Conservation (phyloP, 1,140 invertebrate genomes). For the Solen grandis region DNA sequence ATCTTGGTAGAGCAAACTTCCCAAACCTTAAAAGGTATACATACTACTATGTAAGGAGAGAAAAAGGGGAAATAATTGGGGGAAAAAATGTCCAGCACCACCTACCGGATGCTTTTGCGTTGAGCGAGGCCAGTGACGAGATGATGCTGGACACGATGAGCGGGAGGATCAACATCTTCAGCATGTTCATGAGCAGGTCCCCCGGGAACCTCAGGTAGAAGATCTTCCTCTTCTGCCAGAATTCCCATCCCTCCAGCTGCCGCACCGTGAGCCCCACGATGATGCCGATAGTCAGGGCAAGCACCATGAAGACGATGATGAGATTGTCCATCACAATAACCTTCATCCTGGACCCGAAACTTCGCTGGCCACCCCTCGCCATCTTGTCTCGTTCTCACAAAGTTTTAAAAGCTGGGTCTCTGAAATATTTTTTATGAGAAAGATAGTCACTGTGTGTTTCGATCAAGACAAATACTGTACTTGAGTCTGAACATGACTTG, state of each 20-base stretch:
- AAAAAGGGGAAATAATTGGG: no score
- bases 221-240: constrained; percentile 68
- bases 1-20: no score
- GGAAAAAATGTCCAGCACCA: no score
- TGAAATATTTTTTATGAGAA: no score
- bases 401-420: no score
- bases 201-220: constrained; percentile 80
- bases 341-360: neutral
- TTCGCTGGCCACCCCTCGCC: neutral
- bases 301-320: constrained; percentile 80
- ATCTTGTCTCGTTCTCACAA: no score
- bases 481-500: no score
- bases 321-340: constrained; percentile 62
- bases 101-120: constrained; percentile 69
- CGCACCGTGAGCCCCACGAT: constrained; percentile 61
- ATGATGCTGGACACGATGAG: constrained; percentile 81
- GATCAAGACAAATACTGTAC: no score
- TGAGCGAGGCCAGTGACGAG: constrained; percentile 71
- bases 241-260: constrained; percentile 59
- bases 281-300: constrained; percentile 66
- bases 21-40: no score
- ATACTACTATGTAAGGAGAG: no score
- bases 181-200: constrained; percentile 81
- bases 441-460: no score
- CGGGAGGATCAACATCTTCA: constrained; percentile 82